Base-by-base conservation (phyloP, 2,888 invertebrate genomes). In the Alviniconcha strummeri region DNA sequence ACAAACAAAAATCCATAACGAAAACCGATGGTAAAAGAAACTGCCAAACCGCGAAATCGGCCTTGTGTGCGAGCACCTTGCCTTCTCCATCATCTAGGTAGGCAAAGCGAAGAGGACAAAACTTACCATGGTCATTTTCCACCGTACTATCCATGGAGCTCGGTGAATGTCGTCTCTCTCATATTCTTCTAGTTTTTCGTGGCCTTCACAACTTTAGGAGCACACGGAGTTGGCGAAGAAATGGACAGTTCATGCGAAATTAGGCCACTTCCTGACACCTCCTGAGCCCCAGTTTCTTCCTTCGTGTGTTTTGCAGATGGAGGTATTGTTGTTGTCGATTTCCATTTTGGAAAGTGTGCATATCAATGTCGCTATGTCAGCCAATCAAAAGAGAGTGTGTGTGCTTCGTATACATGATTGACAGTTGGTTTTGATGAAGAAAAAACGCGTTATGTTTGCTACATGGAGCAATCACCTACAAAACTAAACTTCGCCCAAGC, bases 331-430 rank as follows among this genome's bases (percentile, higher is more conserved):
- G 80, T 80, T 82, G 82, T 82, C 82, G 64, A 82, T 82, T 82
- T 82, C 82, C 82, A 82, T 82, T 82, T 82, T 82, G 82, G 82
- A 82, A 82, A 82, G 75, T 82, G 76, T 76, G 82, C 67, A 76
- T 76, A 82, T 82, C 82, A 76, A 77, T 77, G 77, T 82, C 82
- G 67, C 71, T 17, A 9, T 69, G 57, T 56, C 57, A 71, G 60
- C 82, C 82, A 82, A 82, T 82, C 67, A 76, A 76, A 77, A 60
- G 17, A 4, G 64, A 76, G 77, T 55, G 54, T 69, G 82, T 82
- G 77, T 69, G 82, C 76, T 67, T 56, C 52, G 36, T 19, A 56
- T 17, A 17, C n/a, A 17, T 56, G 77, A 77, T 69, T 82, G 81
- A 81, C 67, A 80, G 69, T 36, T 74, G 19, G 7, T 71, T 71